Evolutionary conservation across 1,140 invertebrate species (phyloP), one percentile per base, ranked within the genome.

Genomic region (Anagrus nilaparvatae): DNA sequence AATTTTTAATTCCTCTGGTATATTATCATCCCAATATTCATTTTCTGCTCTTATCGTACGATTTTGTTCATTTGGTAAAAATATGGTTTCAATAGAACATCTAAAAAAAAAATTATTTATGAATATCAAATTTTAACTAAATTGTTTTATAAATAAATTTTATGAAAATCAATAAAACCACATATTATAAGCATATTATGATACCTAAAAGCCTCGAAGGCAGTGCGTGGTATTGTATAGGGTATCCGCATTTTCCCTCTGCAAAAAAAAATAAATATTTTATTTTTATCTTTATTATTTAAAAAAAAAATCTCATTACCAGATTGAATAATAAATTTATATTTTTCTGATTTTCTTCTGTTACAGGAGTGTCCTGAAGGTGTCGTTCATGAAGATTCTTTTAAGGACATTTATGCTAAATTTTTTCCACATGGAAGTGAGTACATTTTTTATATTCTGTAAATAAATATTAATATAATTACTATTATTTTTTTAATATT

Each of bases 341-440:
- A n/a, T 23, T 7, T 28, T 16, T 37, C 17, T 16, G 18, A 52
- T 40, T 54, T 50, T 47, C 52, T 52, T 56, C 61, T 65, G 54
- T 77, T 77, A 14, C 75, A 96, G 91, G 91, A 96, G 71, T 96
- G 93, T 74, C 93, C 93, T 1, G 90, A 89, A 58, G 94, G 94
- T 25, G 85, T 97, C 36, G 91, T 98, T 24, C 90, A 94, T 61
- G 92, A 96, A 69, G 87, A 94, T 55, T 87, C 86, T 44, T 97
- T 98, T 70, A 97, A 96, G 72, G 90, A 97, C 66, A 96, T 97
- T 55, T 97, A 97, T 69, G 86, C 88, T 46, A 96, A 97, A 70
- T 97, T 97, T 73, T 98, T 98, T 72, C 94, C 94, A 25, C 91
- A 97, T 64, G 93, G 93, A 74, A 96, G 93, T 97, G 78, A 87